Conservation (phyloP, 2,113 vertebrate species). For the Albula glossodonta region DNA sequence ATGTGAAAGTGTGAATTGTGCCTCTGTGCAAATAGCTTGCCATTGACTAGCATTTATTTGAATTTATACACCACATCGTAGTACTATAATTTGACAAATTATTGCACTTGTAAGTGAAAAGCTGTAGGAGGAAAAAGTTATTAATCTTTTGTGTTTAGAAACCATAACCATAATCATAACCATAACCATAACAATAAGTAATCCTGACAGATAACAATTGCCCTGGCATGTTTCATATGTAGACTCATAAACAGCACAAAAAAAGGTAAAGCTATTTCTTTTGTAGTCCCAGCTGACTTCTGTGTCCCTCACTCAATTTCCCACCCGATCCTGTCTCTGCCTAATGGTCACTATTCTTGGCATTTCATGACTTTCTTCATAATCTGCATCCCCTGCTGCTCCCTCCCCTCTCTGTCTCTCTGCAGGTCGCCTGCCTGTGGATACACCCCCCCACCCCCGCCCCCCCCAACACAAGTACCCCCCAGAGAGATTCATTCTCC, state of each 20-base stretch:
- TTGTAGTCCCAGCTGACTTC: background rate
- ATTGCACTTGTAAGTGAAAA: background rate
- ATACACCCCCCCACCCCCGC: background rate
- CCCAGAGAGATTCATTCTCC: conserved; percentile 8
- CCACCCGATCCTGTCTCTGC: background rate
- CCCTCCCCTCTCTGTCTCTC: background rate
- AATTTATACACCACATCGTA: too few relatives aligned
- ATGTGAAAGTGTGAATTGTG: too few relatives aligned
- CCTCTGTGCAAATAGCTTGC: too few relatives aligned
- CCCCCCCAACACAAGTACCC: background rate
- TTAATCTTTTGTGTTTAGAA: background rate
- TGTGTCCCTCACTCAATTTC: background rate
- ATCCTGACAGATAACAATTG: background rate
- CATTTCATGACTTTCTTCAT: background rate
- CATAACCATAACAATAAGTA: background rate
- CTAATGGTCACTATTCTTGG: background rate
- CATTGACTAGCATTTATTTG: too few relatives aligned
- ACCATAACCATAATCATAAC: background rate
- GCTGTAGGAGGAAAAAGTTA: background rate
- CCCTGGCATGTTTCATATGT: background rate
- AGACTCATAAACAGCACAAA: background rate
- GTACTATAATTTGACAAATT: background rate
- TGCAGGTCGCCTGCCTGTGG: background rate
- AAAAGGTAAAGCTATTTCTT: background rate
- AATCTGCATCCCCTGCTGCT: background rate